Evolutionary conservation across 2,113 vertebrate genomes (phyloP).

Genomic region (Sphaerodactylus townsendi): DNA sequence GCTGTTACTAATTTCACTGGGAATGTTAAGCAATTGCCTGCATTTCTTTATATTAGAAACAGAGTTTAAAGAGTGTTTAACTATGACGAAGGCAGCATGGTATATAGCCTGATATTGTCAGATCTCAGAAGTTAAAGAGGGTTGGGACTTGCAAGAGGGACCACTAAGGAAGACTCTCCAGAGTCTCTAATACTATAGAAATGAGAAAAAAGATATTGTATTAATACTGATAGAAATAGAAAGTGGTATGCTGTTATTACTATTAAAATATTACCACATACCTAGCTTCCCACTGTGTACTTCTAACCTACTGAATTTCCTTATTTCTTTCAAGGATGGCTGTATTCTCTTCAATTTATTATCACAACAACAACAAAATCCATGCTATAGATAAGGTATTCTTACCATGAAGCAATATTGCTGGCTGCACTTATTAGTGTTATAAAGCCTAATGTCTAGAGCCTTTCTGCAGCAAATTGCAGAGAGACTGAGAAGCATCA

Average conservation of each 20-base stretch:
- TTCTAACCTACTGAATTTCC: neutral
- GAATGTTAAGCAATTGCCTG: neutral
- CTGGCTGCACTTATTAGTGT: neutral
- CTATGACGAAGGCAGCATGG: too few species aligned
- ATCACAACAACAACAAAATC: neutral
- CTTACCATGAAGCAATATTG: too few species aligned
- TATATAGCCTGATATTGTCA: too few species aligned
- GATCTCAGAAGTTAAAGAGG: too few species aligned
- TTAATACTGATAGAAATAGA: neutral
- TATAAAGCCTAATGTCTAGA: neutral
- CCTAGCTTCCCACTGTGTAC: neutral
- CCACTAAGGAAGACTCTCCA: too few species aligned
- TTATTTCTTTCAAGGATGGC: neutral
- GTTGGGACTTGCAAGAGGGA: too few species aligned
- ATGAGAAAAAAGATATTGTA: neutral
- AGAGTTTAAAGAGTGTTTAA: neutral
- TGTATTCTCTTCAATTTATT: neutral
- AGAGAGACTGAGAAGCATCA: neutral
- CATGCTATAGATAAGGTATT: neutral
- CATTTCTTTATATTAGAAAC: neutral
- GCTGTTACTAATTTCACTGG: neutral
- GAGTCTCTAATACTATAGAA: too few species aligned
- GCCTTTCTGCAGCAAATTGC: rapidly evolving
- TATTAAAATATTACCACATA: neutral
- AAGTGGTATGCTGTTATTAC: neutral